phyloP scores from a whole-genome alignment of 1,140 invertebrate species.

The Pantala flavescens region DNA sequence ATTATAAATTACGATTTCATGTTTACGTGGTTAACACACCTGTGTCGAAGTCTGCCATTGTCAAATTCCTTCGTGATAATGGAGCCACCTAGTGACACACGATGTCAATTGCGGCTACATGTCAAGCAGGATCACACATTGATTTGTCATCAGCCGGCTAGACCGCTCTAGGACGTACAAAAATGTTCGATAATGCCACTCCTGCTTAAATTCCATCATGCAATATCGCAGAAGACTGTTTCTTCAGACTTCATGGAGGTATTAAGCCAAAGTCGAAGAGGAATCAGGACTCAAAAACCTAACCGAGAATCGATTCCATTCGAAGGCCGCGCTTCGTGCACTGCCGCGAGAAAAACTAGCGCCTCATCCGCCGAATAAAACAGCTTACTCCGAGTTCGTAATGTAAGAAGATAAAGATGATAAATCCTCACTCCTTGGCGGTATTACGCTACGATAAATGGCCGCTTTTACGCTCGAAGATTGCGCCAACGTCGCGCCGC shows the following conservation, averaged over 20 bases:
- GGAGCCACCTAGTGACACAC: neutral
- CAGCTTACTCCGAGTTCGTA: neutral
- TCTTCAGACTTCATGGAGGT: neutral
- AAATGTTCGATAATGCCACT: neutral
- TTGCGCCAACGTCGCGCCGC: no score
- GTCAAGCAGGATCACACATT: neutral
- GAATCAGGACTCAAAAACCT: no score
- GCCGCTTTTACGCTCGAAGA: no score
- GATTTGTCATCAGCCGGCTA: neutral
- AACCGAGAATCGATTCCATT: neutral
- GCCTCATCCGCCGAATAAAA: neutral
- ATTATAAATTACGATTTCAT: neutral
- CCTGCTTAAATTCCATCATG: neutral
- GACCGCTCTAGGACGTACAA: neutral
- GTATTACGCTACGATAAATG: no score
- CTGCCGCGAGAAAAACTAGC: neutral
- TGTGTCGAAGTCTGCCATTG: neutral
- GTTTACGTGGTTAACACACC: neutral
- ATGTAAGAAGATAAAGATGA: no score
- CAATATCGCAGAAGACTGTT: neutral
- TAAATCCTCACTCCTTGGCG: no score
- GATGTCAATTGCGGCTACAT: neutral
- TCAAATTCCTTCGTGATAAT: neutral
- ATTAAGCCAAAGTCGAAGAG: neutral
- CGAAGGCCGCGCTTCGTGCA: neutral